Evolutionary conservation across 2,888 invertebrate species (phyloP), one percentile per base, ranked within the genome.

Genomic region (Luperina testacea): DNA sequence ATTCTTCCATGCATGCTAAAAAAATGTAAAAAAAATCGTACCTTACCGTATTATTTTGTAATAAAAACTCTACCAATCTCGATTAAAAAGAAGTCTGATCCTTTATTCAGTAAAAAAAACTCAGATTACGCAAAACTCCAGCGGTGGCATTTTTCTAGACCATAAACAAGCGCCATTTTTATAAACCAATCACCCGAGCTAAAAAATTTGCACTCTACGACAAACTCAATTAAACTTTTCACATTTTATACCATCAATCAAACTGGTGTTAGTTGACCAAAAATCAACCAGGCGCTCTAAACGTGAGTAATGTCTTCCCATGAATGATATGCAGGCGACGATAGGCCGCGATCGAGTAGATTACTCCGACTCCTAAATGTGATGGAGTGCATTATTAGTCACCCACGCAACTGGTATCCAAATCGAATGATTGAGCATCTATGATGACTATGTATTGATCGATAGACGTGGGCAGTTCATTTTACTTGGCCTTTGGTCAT

Each of bases 311-410:
- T 86, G 76, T 70, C 74, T 67, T 42, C 59, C 65, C 64, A 73
- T 86, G 80, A 85, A 20, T 86, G 87, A 86, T 86, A 80, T 67
- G 65, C 61, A 67, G 45, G 70, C 65, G 75, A 67, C 70, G 80
- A 86, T 75, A 77, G 84, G 84, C 75, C 32, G 15, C 53, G 80
- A 77, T 80, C 76, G 67, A 24, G 6, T 72, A 71, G 75, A 77
- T 84, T 78, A 78, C 78, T 71, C 27, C 27, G 11, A 32, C 57
- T 61, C 70, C 85, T 77, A 84, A 84, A 87, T 77, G 59, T 87
- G 87, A 85, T 84, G 69, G 81, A 87, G 87, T 73, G 72, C 75
- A 84, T 73, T 64, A 87, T 85, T 85, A 84, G 72, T 87, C 75
- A 80, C 48, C 45, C 59, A 72, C 68, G 81, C 81, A 84, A 84